Base-by-base conservation (phyloP, 2,888 invertebrate species). In the Prosopocoilus inquinatus region DNA sequence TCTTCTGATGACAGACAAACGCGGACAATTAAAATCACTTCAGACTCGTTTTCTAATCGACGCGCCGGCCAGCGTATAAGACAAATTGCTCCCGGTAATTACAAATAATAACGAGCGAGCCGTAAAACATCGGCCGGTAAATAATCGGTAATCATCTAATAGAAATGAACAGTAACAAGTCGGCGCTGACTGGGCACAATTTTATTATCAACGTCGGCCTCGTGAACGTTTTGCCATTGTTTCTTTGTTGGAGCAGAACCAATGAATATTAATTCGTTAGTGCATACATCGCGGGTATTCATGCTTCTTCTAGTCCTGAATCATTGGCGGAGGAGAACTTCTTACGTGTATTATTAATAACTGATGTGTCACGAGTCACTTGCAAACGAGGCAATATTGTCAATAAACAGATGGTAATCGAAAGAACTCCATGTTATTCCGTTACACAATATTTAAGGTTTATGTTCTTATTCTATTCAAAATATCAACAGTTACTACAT, bases 181-280 rank as follows among this genome's bases (percentile, higher is more conserved):
- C 15, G 41, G 41, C 15, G 41, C 13, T 41, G 41, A 41, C 12
- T 2, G 41, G 13, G 41, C 41, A 41, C 41, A 41, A 41, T 41
- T 41, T 28, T 28, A 28, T 28, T 28, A 28, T 28, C 20, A 41
- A 16, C 15, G 16, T 41, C 41, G 16, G 41, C 41, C 41, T 41
- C 41, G 41, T 41, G 13, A 15, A 41, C 16, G 11, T 11, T 11
- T 12, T 13, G 12, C 38, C 41, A 11, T 41, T 41, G 41, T 41
- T 16, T 41, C 41, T 15, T 41, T 41, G 41, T 41, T 41, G 15
- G 12, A 9, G 9, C 12, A 3, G 9, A 11, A 9, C 15, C 41
- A 16, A 41, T 41, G 41, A 41, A 41, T 41, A 41, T 41, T 41
- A 41, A 41, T 41, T 41, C 15, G 41, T 41, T 41, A 41, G 16